Evolutionary conservation across 2,888 invertebrate genomes (phyloP).

Genomic region (Sisyra terminalis): DNA sequence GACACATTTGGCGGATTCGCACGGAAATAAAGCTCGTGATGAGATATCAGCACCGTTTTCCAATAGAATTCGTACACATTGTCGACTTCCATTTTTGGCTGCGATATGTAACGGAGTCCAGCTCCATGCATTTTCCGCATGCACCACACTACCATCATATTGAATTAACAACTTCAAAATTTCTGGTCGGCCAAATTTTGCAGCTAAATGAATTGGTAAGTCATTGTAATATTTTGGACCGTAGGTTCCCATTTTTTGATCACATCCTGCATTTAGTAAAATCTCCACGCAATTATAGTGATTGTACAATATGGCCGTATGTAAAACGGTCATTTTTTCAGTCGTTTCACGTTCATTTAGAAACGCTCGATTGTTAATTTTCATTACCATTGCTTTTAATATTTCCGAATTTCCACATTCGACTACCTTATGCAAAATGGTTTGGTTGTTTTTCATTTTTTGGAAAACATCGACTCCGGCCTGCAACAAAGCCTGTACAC

Average conservation of each 20-base stretch:
- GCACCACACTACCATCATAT: conserved; percentile 25
- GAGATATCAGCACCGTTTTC: conserved; percentile 31
- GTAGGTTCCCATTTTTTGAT: conserved; percentile 29
- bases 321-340: conserved; percentile 28
- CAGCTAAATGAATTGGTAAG: conserved; percentile 32
- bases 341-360: conserved; percentile 1
- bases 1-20: conserved; percentile 25
- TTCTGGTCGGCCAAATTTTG: conserved; percentile 14
- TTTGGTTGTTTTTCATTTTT: conserved; percentile 29
- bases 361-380: conserved; percentile 20
- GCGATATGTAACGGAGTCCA: conserved; percentile 31
- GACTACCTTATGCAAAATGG: conserved; percentile 42
- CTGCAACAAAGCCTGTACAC: conserved; percentile 28
- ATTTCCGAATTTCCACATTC: conserved; percentile 35
- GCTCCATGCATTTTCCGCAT: conserved; percentile 11
- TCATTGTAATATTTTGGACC: conserved; percentile 27
- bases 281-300: conserved; percentile 28
- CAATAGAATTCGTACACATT: conserved; percentile 31
- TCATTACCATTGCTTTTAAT: conserved; percentile 32
- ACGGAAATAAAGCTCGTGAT: conserved; percentile 21
- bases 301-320: conserved; percentile 38
- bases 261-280: conserved; percentile 29
- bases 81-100: conserved; percentile 38
- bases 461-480: conserved; percentile 31
- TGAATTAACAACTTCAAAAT: conserved; percentile 26